These are phyloP conservation scores for Acleris holmiana DNA, from an alignment of 2,888 invertebrate genomes.

Conservation along the genomic window DNA sequence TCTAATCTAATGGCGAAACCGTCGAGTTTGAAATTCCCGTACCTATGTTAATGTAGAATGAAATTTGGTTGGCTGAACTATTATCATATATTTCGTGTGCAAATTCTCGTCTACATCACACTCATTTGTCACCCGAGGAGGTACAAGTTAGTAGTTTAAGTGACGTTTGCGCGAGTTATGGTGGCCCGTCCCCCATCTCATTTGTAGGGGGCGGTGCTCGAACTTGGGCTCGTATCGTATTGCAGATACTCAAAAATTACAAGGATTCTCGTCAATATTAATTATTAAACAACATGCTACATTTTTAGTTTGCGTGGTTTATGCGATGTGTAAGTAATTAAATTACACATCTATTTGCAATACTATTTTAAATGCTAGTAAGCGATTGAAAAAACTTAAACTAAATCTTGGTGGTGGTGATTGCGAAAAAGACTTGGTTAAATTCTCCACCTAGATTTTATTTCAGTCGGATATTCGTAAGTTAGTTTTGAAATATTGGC, in stretches of 20 bases:
- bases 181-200: conserved; percentile 22
- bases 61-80: conserved; percentile 18
- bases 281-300: conserved; percentile 12
- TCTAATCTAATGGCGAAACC: conserved; percentile 19
- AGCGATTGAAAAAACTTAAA: too few relatives aligned
- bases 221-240: conserved; percentile 10
- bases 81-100: conserved; percentile 23
- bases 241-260: conserved; percentile 17
- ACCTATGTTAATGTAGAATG: conserved; percentile 18
- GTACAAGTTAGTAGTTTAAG: conserved; percentile 31
- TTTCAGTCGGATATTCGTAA: too few relatives aligned
- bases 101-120: conserved; percentile 16
- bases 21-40: conserved; percentile 14
- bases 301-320: too few relatives aligned
- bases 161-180: conserved; percentile 34
- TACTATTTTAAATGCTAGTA: too few relatives aligned
- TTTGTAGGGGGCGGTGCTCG: conserved; percentile 31
- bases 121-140: conserved; percentile 27
- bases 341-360: too few relatives aligned
- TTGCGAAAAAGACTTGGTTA: too few relatives aligned
- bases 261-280: not conserved
- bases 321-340: too few relatives aligned
- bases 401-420: too few relatives aligned
- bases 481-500: too few relatives aligned
- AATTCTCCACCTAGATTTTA: too few relatives aligned